Evolutionary conservation across 1,140 invertebrate genomes (phyloP).

Genomic region (Bradysia coprophila): DNA sequence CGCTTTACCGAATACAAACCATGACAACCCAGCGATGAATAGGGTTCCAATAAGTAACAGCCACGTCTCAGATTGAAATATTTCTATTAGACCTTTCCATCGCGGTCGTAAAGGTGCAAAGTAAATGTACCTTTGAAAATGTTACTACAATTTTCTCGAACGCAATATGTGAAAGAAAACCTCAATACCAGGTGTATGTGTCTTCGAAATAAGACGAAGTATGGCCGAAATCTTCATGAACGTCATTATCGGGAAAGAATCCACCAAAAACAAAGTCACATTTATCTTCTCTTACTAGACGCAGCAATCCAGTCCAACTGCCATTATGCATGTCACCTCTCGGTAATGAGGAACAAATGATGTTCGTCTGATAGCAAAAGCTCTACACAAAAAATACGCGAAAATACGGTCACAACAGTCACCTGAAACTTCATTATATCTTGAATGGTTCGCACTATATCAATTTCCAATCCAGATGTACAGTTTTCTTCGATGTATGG

Average conservation of each 20-base stretch:
- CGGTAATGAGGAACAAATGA: slow-evolving; percentile 27
- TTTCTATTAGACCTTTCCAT: slow-evolving; percentile 26
- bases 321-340: slow-evolving; percentile 30
- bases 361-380: slow-evolving; percentile 9
- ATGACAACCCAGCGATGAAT: slow-evolving; percentile 22
- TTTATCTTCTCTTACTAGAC: slow-evolving; percentile 17
- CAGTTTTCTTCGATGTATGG: slow-evolving; percentile 19
- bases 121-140: slow-evolving; percentile 16
- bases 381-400: not conserved
- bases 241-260: slow-evolving; percentile 31
- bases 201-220: slow-evolving; percentile 28
- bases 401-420: not conserved
- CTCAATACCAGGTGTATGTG: slow-evolving; percentile 25
- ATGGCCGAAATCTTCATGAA: slow-evolving; percentile 28
- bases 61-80: slow-evolving; percentile 27
- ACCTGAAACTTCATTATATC: slow-evolving; percentile 13
- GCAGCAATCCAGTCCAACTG: slow-evolving; percentile 27
- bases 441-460: slow-evolving; percentile 14
- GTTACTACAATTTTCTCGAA: not conserved
- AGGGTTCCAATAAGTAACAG: slow-evolving; percentile 18
- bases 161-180: not conserved
- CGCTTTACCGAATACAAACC: slow-evolving; percentile 23
- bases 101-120: slow-evolving; percentile 20
- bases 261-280: slow-evolving; percentile 29
- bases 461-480: slow-evolving; percentile 14